phyloP scores from a whole-genome alignment of 1,140 invertebrate genomes.

The Phymastichus coffea region DNA sequence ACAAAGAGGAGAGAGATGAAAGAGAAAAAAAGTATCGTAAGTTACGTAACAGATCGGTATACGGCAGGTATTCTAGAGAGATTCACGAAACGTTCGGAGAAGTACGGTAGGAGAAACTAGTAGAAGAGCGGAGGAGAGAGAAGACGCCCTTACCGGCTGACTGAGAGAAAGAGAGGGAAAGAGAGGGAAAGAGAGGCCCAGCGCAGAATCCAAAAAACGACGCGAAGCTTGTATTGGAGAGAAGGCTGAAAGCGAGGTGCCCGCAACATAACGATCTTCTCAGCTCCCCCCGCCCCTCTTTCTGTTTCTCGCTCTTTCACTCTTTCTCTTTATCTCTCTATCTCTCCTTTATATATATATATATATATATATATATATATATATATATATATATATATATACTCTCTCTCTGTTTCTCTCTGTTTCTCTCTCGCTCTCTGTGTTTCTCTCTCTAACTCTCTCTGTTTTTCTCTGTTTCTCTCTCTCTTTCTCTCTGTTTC shows the following conservation, averaged over 20 bases:
- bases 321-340: no score
- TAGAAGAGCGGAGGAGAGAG: background rate
- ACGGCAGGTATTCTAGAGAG: background rate
- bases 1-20: constrained; percentile 4
- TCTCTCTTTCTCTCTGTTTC: background rate
- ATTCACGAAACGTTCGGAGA: constrained; percentile 23
- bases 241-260: constrained; percentile 17
- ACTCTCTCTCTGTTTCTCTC: no score
- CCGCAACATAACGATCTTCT: constrained; percentile 40
- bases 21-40: constrained; percentile 13
- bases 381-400: no score
- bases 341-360: no score
- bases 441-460: no score
- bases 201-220: constrained; percentile 40
- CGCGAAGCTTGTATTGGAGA: constrained; percentile 35
- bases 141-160: constrained; percentile 42
- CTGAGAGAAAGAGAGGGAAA: constrained; percentile 23
- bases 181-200: no score
- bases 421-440: no score
- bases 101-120: no score
- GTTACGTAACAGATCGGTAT: constrained; percentile 24
- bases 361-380: no score
- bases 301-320: no score
- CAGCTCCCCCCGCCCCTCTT: no score
- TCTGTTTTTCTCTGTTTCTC: no score